These are phyloP conservation scores for Lochmaea capreae DNA, from an alignment of 2,888 invertebrate genomes.

Conservation along the genomic window DNA sequence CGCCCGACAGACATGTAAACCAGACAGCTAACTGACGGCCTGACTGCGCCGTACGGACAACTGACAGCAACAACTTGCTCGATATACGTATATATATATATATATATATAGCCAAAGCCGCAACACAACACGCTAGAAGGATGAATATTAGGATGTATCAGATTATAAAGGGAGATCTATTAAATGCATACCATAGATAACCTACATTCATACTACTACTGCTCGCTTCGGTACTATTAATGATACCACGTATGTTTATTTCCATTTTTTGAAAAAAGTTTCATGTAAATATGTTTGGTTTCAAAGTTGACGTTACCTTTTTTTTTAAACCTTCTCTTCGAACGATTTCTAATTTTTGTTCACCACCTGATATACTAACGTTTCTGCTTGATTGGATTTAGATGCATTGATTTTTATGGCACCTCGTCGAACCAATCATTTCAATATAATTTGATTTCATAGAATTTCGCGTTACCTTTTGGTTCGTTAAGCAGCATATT, in stretches of 20 bases:
- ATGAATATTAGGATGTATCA: slow-evolving; percentile 64
- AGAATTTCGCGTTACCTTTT: not conserved
- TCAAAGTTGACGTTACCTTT: too few species aligned
- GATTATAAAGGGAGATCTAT: slow-evolving; percentile 23
- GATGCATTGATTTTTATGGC: not conserved
- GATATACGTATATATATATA: slow-evolving; percentile 7
- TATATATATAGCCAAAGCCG: slow-evolving; percentile 61
- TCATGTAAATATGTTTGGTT: too few species aligned
- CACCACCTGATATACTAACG: too few species aligned
- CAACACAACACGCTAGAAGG: slow-evolving; percentile 1
- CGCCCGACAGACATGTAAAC: slow-evolving; percentile 65
- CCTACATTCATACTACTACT: slow-evolving; percentile 4
- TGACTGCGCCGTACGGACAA: slow-evolving; percentile 66
- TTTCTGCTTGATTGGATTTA: not conserved
- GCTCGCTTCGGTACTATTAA: not conserved
- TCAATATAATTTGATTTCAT: not conserved
- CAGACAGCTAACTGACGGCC: slow-evolving; percentile 70
- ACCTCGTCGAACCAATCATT: not conserved
- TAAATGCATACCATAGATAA: too few species aligned
- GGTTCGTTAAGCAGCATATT: not conserved
- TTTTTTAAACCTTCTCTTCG: too few species aligned
- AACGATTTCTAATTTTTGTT: too few species aligned
- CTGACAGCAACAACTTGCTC: slow-evolving; percentile 67
- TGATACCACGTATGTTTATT: not conserved
- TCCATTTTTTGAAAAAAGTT: too few species aligned